These are phyloP conservation scores for Chrysoperla carnea DNA, from an alignment of 1,140 invertebrate genomes.

Conservation along the genomic window DNA sequence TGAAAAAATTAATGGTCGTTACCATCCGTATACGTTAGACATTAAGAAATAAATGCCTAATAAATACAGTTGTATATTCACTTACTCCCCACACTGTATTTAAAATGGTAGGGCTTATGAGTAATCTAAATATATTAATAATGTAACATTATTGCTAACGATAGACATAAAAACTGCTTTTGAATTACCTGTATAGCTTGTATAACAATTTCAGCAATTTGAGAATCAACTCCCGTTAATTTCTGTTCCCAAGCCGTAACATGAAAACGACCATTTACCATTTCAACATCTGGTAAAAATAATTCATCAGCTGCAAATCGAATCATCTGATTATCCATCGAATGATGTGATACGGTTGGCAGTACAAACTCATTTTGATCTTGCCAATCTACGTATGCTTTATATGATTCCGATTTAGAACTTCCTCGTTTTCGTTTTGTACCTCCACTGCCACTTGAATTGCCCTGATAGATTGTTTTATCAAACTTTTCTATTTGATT, in stretches of 20 bases:
- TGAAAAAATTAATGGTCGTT: too few species aligned
- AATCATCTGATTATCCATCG: constrained; percentile 26
- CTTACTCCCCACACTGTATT: too few species aligned
- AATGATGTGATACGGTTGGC: constrained; percentile 15
- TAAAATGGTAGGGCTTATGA: too few species aligned
- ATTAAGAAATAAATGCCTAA: too few species aligned
- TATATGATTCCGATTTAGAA: constrained; percentile 41
- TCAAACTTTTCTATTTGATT: constrained; percentile 31
- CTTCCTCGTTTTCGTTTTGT: constrained; percentile 38
- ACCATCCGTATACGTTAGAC: too few species aligned
- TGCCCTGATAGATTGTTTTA: constrained; percentile 28
- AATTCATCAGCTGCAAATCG: constrained; percentile 42
- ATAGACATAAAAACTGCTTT: too few species aligned
- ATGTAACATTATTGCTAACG: too few species aligned
- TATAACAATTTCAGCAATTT: constrained; percentile 53
- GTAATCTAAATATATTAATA: too few species aligned
- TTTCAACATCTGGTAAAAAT: constrained; percentile 54
- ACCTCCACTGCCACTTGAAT: constrained; percentile 34
- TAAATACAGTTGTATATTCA: too few species aligned
- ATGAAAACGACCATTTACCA: constrained; percentile 59
- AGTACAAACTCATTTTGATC: constrained; percentile 4
- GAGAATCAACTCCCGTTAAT: constrained; percentile 58
- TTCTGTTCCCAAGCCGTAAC: constrained; percentile 68
- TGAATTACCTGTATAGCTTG: constrained; percentile 43
- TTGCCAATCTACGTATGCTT: constrained; percentile 31